A percentile compares a stretch with the other conserved stretches of the same genome.
Conservation (phyloP, 2,797 vertebrate species). For the Dendrocincla tyrannina region DNA sequence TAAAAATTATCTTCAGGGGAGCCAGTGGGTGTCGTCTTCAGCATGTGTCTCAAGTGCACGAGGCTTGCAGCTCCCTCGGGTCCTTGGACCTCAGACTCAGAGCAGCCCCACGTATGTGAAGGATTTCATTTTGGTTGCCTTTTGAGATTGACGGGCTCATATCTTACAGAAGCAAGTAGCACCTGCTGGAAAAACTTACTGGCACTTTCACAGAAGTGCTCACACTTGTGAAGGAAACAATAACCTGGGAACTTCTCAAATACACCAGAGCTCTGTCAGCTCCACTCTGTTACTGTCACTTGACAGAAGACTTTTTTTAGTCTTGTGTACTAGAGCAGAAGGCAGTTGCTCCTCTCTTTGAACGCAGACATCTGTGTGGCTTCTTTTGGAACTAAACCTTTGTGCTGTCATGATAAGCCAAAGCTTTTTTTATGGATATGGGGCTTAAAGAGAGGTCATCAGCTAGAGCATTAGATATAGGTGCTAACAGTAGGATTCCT, state of each 20-base stretch:
- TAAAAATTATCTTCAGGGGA: neutral
- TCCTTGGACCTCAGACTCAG: neutral
- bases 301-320: neutral
- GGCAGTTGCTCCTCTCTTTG: neutral
- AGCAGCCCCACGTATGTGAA: neutral
- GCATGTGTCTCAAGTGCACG: accelerated
- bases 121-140: neutral
- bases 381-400: neutral
- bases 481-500: neutral
- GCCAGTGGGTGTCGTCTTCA: neutral
- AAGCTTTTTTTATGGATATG: neutral
- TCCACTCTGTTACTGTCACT: neutral
- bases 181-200: neutral
- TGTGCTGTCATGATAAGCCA: neutral
- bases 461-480: neutral
- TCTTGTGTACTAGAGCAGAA: neutral
- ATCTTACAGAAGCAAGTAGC: neutral
- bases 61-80: neutral
- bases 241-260: neutral
- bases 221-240: too few relatives aligned
- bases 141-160: neutral
- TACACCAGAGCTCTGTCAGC: neutral
- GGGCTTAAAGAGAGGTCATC: neutral
- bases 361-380: neutral
- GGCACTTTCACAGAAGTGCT: neutral